Evolutionary conservation across 2,888 invertebrate species (phyloP).

Genomic region (Tubulanus polymorphus): DNA sequence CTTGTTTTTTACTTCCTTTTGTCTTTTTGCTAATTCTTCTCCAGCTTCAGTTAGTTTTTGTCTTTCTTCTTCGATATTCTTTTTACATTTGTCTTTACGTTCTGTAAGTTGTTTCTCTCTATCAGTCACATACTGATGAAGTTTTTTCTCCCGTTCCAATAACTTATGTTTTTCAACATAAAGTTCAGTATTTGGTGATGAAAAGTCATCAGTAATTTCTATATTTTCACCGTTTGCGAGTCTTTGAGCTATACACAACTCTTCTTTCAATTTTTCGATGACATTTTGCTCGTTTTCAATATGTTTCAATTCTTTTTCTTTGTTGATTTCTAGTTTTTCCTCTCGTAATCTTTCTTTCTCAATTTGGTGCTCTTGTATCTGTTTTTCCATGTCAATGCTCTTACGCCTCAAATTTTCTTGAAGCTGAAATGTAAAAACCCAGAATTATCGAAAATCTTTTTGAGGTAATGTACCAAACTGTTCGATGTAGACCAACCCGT

Average conservation of each 20-base stretch:
- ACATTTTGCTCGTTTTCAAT: conserved; percentile 4
- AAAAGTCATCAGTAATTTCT: neutral
- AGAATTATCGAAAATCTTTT: neutral
- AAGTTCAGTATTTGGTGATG: neutral
- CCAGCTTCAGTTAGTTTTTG: neutral
- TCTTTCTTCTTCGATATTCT: neutral
- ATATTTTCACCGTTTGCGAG: neutral
- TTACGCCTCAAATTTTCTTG: conserved; percentile 17
- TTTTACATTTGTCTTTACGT: neutral
- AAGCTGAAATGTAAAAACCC: too few species aligned
- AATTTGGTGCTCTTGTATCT: conserved; percentile 8
- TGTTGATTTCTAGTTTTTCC: neutral
- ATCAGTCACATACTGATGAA: neutral
- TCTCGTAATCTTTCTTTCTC: conserved; percentile 6
- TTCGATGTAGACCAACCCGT: conserved; percentile 8
- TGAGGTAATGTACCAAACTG: neutral
- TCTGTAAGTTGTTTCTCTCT: neutral
- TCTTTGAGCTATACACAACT: neutral
- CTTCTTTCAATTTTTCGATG: conserved; percentile 8
- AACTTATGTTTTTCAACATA: neutral
- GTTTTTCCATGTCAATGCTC: conserved; percentile 20
- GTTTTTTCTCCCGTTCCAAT: neutral
- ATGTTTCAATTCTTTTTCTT: conserved; percentile 6
- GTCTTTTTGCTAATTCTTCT: neutral
- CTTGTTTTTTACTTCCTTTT: neutral